phyloP scores from a whole-genome alignment of 2,113 vertebrate genomes.

The Camelus dromedarius region DNA sequence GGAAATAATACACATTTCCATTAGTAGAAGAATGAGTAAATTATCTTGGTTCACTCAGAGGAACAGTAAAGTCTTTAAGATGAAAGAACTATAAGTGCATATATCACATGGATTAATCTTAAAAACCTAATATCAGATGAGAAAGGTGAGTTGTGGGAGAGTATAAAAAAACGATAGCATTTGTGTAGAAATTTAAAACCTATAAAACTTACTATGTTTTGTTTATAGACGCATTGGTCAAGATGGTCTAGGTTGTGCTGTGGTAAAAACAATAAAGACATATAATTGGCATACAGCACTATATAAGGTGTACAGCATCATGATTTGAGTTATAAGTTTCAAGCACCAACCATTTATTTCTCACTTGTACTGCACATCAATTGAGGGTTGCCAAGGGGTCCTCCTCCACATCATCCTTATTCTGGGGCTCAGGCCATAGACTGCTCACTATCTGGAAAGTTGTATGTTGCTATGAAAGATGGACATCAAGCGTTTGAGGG shows the following conservation, averaged over 20 bases:
- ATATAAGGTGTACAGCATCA: no score
- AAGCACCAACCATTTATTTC: background rate
- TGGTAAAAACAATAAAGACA: background rate
- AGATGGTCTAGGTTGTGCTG: background rate
- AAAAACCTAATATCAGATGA: background rate
- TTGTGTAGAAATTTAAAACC: constrained; percentile 12
- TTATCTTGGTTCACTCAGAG: background rate
- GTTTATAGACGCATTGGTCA: background rate
- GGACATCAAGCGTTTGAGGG: background rate
- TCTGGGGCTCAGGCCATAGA: background rate
- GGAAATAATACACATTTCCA: background rate
- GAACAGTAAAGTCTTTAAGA: constrained; percentile 6
- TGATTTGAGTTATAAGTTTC: background rate
- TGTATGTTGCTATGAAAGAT: background rate
- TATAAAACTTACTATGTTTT: background rate
- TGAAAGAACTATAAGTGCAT: background rate
- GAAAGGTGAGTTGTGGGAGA: background rate
- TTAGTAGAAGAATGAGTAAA: background rate
- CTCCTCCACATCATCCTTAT: background rate
- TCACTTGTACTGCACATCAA: background rate
- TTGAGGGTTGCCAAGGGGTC: background rate
- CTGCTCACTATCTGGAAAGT: background rate
- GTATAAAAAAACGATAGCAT: background rate
- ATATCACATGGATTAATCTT: background rate
- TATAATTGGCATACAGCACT: no score